Percentiles rank a stretch among this genome's conserved stretches.
Evolutionary conservation across 92 coral and sea anemone species (phyloP).

Genomic region (Epizoanthus illoricatus): DNA sequence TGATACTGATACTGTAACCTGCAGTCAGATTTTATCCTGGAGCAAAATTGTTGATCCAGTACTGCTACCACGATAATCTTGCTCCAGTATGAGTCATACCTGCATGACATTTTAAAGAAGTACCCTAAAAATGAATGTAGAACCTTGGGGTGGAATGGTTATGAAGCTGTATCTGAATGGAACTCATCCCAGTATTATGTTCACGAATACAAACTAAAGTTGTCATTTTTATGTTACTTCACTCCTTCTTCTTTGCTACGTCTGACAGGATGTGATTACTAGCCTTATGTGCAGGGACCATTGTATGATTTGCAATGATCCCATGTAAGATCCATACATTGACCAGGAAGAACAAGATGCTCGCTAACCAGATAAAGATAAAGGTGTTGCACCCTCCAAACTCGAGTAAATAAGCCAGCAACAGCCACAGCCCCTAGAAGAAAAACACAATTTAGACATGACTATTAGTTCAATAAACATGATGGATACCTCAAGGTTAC

Average conservation of each 20-base stretch:
- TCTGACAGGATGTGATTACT: background rate
- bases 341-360: constrained; percentile 79
- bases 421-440: constrained; percentile 83
- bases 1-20: no score
- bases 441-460: background rate
- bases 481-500: background rate
- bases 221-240: no score
- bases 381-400: constrained; percentile 91
- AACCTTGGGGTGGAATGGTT: no score
- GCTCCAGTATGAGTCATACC: no score
- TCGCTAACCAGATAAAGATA: constrained; percentile 74
- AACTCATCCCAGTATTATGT: no score
- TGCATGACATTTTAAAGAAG: no score
- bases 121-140: no score
- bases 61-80: no score
- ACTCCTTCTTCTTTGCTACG: constrained; percentile 1
- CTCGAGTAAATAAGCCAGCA: constrained; percentile 87
- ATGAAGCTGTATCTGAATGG: no score
- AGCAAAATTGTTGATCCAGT: no score
- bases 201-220: no score
- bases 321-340: constrained; percentile 79
- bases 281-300: background rate
- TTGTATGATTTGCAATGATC: constrained; percentile 54
- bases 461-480: background rate
- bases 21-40: no score